A percentile compares a stretch with the other conserved stretches of the same genome.
Conservation (phyloP, 2,888 invertebrate species). For the Oeneis ivallda region DNA sequence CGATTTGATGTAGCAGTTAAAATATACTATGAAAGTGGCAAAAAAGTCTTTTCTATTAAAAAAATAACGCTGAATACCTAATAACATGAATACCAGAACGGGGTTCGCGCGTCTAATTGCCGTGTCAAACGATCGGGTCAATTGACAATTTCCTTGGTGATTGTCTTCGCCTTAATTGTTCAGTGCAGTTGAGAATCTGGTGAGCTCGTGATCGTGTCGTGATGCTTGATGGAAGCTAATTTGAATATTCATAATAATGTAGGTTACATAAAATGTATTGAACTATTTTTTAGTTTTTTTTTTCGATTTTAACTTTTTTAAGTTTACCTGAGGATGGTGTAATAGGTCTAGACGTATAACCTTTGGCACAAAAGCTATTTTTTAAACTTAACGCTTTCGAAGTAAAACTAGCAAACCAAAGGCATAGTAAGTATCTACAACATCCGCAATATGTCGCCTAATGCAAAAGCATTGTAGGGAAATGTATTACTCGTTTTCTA, state of each 20-base stretch:
- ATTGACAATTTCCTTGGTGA: slow-evolving; percentile 78
- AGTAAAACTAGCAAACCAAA: neutral
- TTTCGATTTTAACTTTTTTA: too few species aligned
- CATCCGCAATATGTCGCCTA: slow-evolving; percentile 28
- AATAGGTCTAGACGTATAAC: too few species aligned
- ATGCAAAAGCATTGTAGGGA: slow-evolving; percentile 34
- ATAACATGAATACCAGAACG: neutral
- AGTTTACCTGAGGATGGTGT: too few species aligned
- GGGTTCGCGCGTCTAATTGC: slow-evolving; percentile 53
- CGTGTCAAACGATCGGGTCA: slow-evolving; percentile 74
- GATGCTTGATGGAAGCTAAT: neutral
- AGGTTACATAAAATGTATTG: neutral
- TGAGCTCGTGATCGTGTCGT: slow-evolving; percentile 40
- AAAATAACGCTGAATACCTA: neutral
- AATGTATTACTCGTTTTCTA: slow-evolving; percentile 29
- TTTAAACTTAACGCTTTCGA: neutral
- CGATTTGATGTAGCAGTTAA: too few species aligned
- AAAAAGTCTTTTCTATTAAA: too few species aligned
- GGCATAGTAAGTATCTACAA: neutral
- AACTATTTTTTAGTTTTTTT: too few species aligned
- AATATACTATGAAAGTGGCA: too few species aligned
- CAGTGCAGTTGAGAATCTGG: slow-evolving; percentile 54
- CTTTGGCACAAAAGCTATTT: neutral
- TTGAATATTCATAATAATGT: slow-evolving; percentile 13
- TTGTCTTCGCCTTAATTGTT: slow-evolving; percentile 70